Percentiles rank a stretch among this genome's conserved stretches.
Evolutionary conservation across 2,888 invertebrate species (phyloP).

Genomic region (Stenchaetothrips biformis): DNA sequence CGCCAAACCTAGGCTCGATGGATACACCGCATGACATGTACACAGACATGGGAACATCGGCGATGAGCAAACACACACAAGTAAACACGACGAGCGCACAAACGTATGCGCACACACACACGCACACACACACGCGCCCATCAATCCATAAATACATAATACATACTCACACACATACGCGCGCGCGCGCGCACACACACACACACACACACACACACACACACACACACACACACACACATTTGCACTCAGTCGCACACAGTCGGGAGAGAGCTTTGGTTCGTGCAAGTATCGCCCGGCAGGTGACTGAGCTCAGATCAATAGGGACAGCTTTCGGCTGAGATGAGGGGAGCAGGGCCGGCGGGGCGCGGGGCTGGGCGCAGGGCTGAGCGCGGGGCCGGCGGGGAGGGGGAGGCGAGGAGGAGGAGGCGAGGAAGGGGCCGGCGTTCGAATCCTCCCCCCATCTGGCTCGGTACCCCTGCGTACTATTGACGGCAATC

Average conservation of each 20-base stretch:
- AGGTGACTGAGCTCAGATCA: slow-evolving; percentile 10
- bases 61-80: slow-evolving; percentile 4
- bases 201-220: background rate
- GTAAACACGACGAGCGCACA: background rate
- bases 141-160: background rate
- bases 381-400: background rate
- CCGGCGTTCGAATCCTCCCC: too few species aligned
- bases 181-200: background rate
- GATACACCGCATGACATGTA: background rate
- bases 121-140: background rate
- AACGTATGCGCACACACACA: background rate
- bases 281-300: background rate
- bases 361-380: background rate
- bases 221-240: background rate
- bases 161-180: background rate
- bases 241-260: too few species aligned
- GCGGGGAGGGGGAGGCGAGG: too few species aligned
- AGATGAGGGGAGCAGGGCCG: background rate
- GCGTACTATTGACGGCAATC: too few species aligned
- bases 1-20: background rate
- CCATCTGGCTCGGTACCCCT: too few species aligned
- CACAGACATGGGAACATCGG: slow-evolving; percentile 12
- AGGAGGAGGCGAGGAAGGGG: too few species aligned
- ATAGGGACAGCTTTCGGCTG: background rate
- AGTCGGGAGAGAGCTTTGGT: background rate